Evolutionary conservation across 2,888 invertebrate genomes (phyloP), one percentile per base, ranked within the genome.

Genomic region (Thereva unica): DNA sequence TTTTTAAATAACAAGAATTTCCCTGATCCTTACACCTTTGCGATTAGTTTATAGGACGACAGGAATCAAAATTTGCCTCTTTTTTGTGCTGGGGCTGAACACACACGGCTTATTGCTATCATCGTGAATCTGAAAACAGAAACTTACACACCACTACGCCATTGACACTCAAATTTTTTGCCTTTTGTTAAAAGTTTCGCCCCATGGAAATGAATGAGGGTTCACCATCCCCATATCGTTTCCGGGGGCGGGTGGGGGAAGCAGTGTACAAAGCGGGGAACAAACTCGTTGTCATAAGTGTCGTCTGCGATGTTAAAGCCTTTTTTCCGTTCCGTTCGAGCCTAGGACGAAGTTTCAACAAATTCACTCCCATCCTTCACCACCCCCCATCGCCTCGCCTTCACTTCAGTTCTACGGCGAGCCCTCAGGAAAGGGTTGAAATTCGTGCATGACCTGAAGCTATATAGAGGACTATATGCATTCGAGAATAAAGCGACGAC

Each of bases 141-240:
- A 59, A 59, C 47, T 47, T 47, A 47, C 38, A 47, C 42, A 59
- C 38, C 10, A 57, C 57, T 57, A 57, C 34, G 35, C 10, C 4
- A 8, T 3, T 50, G 40, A 50, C 34, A 23, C 61, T 50, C 50
- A 50, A 49, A 53, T 6, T 12, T 52, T 52, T 8, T 23, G 40
- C 34, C 38, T 50, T 61, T 61, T 61, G 50, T 61, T 61, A 23
- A n/a, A 5, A 40, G 40, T 34, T 61, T 35, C 38, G 6, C 50
- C 50, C 40, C 50, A 40, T 41, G 50, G 8, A 49, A 23, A 50
- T 50, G 41, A 50, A 50, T 23, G 23, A 23, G 61, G 53, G 53
- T 50, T 61, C 61, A 50, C 50, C 50, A 50, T 61, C 61, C 61
- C 61, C 61, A 61, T 38, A 59, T 50, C 50, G 61, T 44, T 49